Evolutionary conservation across 2,888 invertebrate species (phyloP).

Genomic region (Pachydiplax longipennis): DNA sequence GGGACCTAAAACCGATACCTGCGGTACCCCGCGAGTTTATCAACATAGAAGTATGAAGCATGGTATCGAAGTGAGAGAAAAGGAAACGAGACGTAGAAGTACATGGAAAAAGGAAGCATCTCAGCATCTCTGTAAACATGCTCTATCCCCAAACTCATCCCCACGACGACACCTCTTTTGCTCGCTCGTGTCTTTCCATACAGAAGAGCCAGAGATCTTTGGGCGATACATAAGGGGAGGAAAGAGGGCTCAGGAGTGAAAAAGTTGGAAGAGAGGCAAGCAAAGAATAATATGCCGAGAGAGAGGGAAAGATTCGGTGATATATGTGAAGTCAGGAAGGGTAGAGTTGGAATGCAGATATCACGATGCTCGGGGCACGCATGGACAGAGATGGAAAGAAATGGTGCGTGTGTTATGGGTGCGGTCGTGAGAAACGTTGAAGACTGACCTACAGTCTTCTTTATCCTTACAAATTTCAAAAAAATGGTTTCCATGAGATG

Average conservation of each 20-base stretch:
- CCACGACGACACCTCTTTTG: not conserved
- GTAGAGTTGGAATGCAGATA: not conserved
- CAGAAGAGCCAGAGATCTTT: not conserved
- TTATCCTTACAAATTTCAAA: too few species aligned
- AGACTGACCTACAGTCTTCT: not conserved
- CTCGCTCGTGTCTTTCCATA: not conserved
- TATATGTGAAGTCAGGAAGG: not conserved
- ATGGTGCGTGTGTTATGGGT: conserved; percentile 2
- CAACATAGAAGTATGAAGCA: not conserved
- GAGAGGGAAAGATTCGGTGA: not conserved
- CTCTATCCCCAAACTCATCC: not conserved
- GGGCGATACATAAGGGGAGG: not conserved
- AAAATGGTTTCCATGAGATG: not conserved
- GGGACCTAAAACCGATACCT: not conserved
- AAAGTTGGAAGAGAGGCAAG: not conserved
- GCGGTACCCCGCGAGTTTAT: not conserved
- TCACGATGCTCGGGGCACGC: not conserved
- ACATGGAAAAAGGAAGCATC: not conserved
- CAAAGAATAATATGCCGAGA: not conserved
- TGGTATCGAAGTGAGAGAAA: not conserved
- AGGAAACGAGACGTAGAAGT: not conserved
- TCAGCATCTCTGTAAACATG: not conserved
- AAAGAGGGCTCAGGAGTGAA: not conserved
- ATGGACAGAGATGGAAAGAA: not conserved
- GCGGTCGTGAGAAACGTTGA: not conserved